Evolutionary conservation across 2,797 vertebrate species (phyloP), one percentile per base, ranked within the genome.

Genomic region (Ctenochaetus hawaiiensis): DNA sequence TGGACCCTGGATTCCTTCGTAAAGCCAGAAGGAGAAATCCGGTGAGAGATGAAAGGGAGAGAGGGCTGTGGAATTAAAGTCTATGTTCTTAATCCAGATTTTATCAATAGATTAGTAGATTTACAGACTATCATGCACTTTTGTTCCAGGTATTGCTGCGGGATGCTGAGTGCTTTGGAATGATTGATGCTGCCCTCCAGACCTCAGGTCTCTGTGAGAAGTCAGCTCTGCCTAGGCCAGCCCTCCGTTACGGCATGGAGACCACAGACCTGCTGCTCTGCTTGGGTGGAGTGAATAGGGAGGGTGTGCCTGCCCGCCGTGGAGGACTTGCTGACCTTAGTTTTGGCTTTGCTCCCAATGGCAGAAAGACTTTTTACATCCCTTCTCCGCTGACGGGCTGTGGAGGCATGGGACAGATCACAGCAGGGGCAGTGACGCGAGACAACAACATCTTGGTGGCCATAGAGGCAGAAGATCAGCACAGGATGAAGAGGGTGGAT

Each of bases 241-340:
- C 91, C 58, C 95, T 98, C 20, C 94, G 96, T 2, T 98, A 97
- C 0, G 97, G 97, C 82, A 98, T 98, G 97, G 97, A 97, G 89
- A 96, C 94, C 1, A 96, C 96, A 0, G 94, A 94, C 57, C 93
- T 97, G 68, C 91, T 98, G 69, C 96, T 97, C 58, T 97, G 97
- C 82, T 84, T 98, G 2, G 96, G 97, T 64, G 97, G 96, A 74
- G 64, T 91, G 8, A 93, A 96, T 54, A 88, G 92, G 7, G 89
- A 94, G 0, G 96, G 96, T 9, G 92, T 96, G 71, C 93, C 95
- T 47, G 96, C 95, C 22, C 93, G 94, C 13, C 95, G 93, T 0
- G 95, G 95, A 44, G 97, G 89, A 77, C 94, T 93, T 0, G 94
- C 95, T 11, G 96, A 98, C 34, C 95, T 96, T 67, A 97, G 96